These are phyloP conservation scores for Elephas maximus DNA, from an alignment of 2,113 vertebrate genomes.

Conservation along the genomic window DNA sequence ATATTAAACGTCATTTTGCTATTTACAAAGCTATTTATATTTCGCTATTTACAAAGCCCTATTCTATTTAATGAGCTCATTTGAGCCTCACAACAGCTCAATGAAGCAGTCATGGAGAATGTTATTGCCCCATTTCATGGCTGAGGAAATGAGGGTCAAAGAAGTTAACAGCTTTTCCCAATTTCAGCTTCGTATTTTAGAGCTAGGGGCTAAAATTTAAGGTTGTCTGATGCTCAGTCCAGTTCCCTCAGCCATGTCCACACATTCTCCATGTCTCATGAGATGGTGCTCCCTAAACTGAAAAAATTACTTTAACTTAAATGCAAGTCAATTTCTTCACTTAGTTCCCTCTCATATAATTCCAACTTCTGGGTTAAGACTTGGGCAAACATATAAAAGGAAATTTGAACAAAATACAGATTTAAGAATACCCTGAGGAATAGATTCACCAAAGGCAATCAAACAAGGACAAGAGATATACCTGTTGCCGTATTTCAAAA, in stretches of 20 bases:
- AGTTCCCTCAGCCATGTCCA: not conserved
- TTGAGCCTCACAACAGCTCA: not conserved
- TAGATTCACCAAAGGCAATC: not conserved
- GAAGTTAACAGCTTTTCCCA: not conserved
- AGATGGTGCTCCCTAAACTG: not conserved
- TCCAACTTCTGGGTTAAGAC: conserved; percentile 30
- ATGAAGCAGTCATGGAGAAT: too few species aligned
- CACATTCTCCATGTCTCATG: not conserved
- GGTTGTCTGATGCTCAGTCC: not conserved
- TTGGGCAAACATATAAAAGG: not conserved
- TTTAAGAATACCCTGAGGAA: conserved; percentile 40
- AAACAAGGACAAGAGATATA: not conserved
- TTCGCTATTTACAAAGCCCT: not conserved
- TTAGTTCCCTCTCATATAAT: not conserved
- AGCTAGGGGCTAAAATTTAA: not conserved
- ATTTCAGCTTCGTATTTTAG: not conserved
- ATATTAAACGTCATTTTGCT: not conserved
- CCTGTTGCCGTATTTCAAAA: conserved; percentile 45
- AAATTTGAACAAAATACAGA: conserved; percentile 50
- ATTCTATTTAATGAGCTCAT: not conserved
- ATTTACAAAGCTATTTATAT: not conserved
- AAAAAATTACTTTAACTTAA: conserved; percentile 32
- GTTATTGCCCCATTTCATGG: too few species aligned
- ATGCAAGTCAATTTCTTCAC: conserved; percentile 22
- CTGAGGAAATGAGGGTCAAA: too few species aligned